Conservation (phyloP, 2,888 invertebrate species). For the Eledona agricola region DNA sequence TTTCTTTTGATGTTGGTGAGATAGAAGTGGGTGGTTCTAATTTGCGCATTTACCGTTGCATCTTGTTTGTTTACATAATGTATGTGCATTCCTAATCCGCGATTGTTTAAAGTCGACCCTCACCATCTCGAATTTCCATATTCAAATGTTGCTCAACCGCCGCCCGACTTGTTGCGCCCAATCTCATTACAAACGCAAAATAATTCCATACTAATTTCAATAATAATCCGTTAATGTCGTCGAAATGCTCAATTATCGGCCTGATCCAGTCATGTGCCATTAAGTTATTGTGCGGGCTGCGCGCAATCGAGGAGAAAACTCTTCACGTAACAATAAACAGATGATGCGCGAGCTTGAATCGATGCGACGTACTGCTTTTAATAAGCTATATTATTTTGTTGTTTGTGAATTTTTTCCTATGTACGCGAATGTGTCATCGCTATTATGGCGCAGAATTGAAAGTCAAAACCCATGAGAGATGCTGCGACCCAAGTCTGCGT, state of each 20-base stretch:
- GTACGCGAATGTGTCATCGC: slow-evolving; percentile 15
- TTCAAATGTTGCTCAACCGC: slow-evolving; percentile 24
- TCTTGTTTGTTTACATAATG: slow-evolving; percentile 3
- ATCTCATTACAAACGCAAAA: slow-evolving; percentile 15
- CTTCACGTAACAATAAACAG: slow-evolving; percentile 54
- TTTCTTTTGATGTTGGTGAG: too few species aligned
- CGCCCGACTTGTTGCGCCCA: slow-evolving; percentile 29
- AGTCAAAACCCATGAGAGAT: slow-evolving; percentile 14
- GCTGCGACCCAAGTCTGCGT: slow-evolving; percentile 54
- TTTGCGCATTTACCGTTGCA: slow-evolving; percentile 1
- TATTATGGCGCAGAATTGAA: slow-evolving; percentile 11
- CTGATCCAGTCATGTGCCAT: slow-evolving; percentile 34
- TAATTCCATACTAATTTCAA: slow-evolving; percentile 30
- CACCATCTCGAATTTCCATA: slow-evolving; percentile 26
- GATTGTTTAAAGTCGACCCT: slow-evolving; percentile 10
- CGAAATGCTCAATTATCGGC: slow-evolving; percentile 31
- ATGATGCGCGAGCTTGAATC: slow-evolving; percentile 53
- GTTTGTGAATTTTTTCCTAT: slow-evolving; percentile 43
- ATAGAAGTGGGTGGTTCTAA: neutral
- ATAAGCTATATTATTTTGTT: slow-evolving; percentile 56
- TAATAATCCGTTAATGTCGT: slow-evolving; percentile 31
- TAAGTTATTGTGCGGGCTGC: slow-evolving; percentile 24
- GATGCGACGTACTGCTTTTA: slow-evolving; percentile 56
- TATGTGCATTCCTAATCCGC: slow-evolving; percentile 12
- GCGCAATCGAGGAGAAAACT: slow-evolving; percentile 54